A percentile compares a stretch with the other conserved stretches of the same genome.
phyloP scores from a whole-genome alignment of 2,113 vertebrate genomes.

The Sclerurus mexicanus region DNA sequence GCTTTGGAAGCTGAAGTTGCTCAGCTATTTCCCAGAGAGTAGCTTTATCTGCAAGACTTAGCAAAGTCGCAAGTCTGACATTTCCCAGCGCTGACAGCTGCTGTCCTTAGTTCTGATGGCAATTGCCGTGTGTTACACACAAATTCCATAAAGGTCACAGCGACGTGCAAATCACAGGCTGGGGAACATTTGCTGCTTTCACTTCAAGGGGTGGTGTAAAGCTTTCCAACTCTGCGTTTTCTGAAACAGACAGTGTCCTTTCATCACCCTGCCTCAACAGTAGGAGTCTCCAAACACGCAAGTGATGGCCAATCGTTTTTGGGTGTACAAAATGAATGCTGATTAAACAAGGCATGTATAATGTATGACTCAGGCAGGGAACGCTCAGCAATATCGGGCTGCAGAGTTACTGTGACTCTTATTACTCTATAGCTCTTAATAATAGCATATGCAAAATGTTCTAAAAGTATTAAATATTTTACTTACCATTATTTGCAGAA shows the following conservation, averaged over 20 bases:
- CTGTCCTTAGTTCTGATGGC: not conserved
- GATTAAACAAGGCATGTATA: not conserved
- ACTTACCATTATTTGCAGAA: not conserved
- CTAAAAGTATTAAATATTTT: not conserved
- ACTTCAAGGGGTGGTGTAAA: not conserved
- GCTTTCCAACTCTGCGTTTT: not conserved
- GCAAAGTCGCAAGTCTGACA: not conserved
- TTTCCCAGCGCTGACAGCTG: not conserved
- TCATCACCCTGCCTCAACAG: not conserved
- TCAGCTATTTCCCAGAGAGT: not conserved
- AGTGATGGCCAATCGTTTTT: not conserved
- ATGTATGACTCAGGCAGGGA: not conserved
- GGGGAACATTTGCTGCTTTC: not conserved
- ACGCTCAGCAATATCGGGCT: not conserved
- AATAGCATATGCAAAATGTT: not conserved
- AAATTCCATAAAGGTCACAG: not conserved
- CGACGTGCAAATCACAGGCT: not conserved
- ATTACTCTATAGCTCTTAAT: not conserved
- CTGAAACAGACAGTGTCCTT: not conserved
- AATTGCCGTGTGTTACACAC: rapidly evolving
- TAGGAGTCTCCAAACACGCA: not conserved
- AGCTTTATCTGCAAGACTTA: not conserved
- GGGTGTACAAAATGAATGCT: not conserved
- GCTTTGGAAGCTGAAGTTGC: not conserved
- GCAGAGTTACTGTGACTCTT: not conserved